Evolutionary conservation across 2,797 vertebrate species (phyloP).

Genomic region (Zalophus californianus): DNA sequence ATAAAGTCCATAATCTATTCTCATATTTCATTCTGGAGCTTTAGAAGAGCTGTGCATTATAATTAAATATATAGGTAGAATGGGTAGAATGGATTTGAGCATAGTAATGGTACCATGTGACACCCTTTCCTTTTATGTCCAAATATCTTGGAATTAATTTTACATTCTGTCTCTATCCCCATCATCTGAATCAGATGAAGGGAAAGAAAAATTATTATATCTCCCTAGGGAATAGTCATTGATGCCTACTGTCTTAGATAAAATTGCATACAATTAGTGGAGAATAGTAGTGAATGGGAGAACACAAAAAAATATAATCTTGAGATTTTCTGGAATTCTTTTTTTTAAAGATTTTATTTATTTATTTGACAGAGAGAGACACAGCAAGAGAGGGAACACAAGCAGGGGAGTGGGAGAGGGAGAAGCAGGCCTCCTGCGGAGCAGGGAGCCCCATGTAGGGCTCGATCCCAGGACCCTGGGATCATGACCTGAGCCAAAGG

Average conservation of each 20-base stretch:
- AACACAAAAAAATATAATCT: not conserved
- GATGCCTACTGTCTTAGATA: not conserved
- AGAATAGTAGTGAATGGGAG: not conserved
- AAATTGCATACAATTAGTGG: not conserved
- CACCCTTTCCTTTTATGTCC: not conserved
- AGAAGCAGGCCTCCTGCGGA: too few relatives aligned
- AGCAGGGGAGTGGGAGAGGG: too few relatives aligned
- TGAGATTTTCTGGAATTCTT: conserved; percentile 4
- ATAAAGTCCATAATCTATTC: not conserved
- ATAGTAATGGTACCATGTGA: not conserved
- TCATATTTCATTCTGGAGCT: not conserved
- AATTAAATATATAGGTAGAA: not conserved
- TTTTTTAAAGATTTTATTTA: not conserved
- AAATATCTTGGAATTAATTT: not conserved
- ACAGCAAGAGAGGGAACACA: too few relatives aligned
- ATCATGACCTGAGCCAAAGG: too few relatives aligned
- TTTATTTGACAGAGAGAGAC: too few relatives aligned
- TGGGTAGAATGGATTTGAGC: not conserved
- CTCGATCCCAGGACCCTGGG: too few relatives aligned
- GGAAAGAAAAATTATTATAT: conserved; percentile 1
- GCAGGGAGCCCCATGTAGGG: too few relatives aligned
- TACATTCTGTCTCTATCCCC: not conserved
- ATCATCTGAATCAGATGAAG: not conserved
- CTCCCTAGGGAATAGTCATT: not conserved
- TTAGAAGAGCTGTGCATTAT: not conserved